phyloP scores from a whole-genome alignment of 2,113 vertebrate species.

The Passer montanus region DNA sequence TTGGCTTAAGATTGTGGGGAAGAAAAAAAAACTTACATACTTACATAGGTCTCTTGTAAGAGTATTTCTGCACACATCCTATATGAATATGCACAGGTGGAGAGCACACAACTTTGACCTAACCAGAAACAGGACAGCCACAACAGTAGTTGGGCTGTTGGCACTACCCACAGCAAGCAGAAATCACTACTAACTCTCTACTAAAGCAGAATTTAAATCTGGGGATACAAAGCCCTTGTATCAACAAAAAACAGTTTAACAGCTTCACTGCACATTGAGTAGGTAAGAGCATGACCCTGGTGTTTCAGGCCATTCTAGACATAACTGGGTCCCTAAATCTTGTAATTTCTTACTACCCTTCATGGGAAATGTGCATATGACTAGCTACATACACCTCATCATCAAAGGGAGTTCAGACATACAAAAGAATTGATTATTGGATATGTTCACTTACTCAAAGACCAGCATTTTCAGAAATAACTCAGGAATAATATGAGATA shows the following conservation, averaged over 20 bases:
- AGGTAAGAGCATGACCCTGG: background rate
- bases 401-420: background rate
- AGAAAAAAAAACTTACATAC: background rate
- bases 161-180: background rate
- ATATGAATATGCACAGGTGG: background rate
- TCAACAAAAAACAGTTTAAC: background rate
- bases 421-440: background rate
- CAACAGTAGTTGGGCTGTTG: background rate
- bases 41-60: background rate
- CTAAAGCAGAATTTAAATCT: background rate
- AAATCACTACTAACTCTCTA: background rate
- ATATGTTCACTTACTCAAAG: background rate
- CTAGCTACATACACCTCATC: rapidly evolving
- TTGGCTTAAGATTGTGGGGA: background rate
- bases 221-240: background rate
- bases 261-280: background rate
- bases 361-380: background rate
- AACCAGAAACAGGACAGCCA: background rate
- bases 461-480: background rate
- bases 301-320: background rate
- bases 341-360: background rate
- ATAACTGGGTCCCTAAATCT: background rate
- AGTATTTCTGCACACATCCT: background rate
- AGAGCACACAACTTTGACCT: background rate
- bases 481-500: background rate